These are phyloP conservation scores for Vicugna pacos DNA, from an alignment of 2,113 vertebrate species.

Conservation along the genomic window DNA sequence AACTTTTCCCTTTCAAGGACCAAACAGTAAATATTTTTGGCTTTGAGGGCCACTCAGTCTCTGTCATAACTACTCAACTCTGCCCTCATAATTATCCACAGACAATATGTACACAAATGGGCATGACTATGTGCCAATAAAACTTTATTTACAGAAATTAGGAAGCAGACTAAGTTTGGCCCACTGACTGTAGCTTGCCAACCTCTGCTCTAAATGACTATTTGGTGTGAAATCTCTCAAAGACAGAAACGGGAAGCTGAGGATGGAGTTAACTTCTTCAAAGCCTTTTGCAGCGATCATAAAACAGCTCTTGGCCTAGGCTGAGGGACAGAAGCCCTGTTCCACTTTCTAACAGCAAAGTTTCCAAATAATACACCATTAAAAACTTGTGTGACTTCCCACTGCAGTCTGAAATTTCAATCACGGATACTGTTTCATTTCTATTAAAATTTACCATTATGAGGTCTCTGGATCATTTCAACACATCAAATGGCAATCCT, in stretches of 20 bases:
- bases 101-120: background rate
- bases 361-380: background rate
- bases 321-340: background rate
- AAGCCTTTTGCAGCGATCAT: background rate
- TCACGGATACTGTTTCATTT: background rate
- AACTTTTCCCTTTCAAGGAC: background rate
- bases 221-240: background rate
- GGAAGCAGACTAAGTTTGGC: background rate
- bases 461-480: background rate
- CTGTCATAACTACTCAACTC: background rate
- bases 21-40: background rate
- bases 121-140: background rate
- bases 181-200: background rate
- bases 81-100: background rate
- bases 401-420: background rate
- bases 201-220: background rate
- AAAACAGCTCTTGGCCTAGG: background rate
- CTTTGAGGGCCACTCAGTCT: background rate
- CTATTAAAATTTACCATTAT: slow-evolving; percentile 19
- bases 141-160: slow-evolving; percentile 24
- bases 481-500: slow-evolving; percentile 3
- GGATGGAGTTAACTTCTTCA: background rate
- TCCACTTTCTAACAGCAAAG: slow-evolving; percentile 23
- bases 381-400: background rate
- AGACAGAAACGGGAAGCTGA: background rate